Evolutionary conservation across 2,888 invertebrate species (phyloP).

Genomic region (Drosophila lacicola): DNA sequence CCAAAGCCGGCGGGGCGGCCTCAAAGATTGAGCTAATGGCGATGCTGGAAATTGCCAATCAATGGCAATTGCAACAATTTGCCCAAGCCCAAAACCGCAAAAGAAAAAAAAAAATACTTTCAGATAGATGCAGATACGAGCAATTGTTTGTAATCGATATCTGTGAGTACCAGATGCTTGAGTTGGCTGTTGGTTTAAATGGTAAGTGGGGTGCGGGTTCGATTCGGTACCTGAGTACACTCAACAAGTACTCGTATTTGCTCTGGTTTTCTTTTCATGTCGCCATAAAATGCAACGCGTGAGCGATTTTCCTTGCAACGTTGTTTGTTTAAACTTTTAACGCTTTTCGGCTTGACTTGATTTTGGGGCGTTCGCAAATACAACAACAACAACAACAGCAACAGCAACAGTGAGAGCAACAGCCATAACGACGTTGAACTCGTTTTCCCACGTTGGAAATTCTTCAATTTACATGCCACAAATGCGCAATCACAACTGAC

Average conservation of each 20-base stretch:
- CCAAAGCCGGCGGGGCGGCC: conserved; percentile 11
- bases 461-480: conserved; percentile 79
- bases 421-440: conserved; percentile 55
- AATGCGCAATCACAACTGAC: conserved; percentile 74
- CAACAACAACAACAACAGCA: conserved; percentile 18
- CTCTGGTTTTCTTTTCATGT: conserved; percentile 62
- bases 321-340: conserved; percentile 72
- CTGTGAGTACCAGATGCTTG: conserved; percentile 32
- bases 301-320: conserved; percentile 67
- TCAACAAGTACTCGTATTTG: conserved; percentile 45
- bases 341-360: conserved; percentile 71
- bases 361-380: conserved; percentile 61
- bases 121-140: conserved; percentile 37
- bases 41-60: conserved; percentile 72
- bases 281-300: conserved; percentile 62
- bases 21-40: conserved; percentile 54
- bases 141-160: conserved; percentile 52
- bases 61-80: conserved; percentile 65
- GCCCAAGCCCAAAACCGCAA: conserved; percentile 33
- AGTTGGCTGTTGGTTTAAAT: conserved; percentile 8
- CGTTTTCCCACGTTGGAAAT: conserved; percentile 81
- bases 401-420: conserved; percentile 37
- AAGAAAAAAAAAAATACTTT: conserved; percentile 4
- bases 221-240: conserved; percentile 11
- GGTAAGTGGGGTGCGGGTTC: conserved; percentile 16